These are phyloP conservation scores for Hymenochirus boettgeri DNA, from an alignment of 2,113 vertebrate genomes.

Conservation along the genomic window DNA sequence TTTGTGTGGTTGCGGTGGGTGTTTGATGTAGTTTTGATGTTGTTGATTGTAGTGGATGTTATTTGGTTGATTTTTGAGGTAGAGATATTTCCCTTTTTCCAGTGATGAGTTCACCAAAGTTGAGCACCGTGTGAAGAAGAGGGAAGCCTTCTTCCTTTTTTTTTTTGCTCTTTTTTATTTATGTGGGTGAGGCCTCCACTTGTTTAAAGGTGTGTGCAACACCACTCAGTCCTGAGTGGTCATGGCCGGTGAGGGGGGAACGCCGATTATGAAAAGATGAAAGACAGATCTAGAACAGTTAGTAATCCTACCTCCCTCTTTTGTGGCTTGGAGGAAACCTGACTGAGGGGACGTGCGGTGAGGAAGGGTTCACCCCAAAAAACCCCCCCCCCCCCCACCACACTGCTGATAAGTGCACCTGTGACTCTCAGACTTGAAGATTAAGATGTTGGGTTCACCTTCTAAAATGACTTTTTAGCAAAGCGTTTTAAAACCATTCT, in stretches of 20 bases:
- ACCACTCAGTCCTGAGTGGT: slow-evolving; percentile 84
- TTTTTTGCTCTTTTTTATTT: no score
- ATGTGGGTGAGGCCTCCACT: slow-evolving; percentile 70
- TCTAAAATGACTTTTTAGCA: slow-evolving; percentile 85
- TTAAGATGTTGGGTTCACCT: slow-evolving; percentile 82
- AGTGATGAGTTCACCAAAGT: slow-evolving; percentile 67
- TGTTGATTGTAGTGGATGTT: no score
- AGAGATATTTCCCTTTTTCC: slow-evolving; percentile 70
- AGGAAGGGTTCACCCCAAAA: slow-evolving; percentile 67
- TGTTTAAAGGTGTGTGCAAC: slow-evolving; percentile 72
- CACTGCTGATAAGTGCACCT: no score
- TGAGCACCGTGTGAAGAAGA: slow-evolving; percentile 61
- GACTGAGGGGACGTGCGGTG: slow-evolving; percentile 64
- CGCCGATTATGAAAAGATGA: no score
- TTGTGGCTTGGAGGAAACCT: slow-evolving; percentile 87
- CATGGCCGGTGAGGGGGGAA: slow-evolving; percentile 71
- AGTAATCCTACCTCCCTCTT: slow-evolving; percentile 74
- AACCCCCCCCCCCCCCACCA: no score
- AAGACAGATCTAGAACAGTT: slow-evolving; percentile 86
- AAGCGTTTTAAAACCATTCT: slow-evolving; percentile 89
- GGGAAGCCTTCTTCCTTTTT: no score
- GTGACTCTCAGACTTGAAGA: no score
- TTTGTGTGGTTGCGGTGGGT: no score
- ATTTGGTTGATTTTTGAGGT: no score
- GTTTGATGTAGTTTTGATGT: no score